Conservation (phyloP, 2,888 invertebrate species). For the Morpho deidamia region DNA sequence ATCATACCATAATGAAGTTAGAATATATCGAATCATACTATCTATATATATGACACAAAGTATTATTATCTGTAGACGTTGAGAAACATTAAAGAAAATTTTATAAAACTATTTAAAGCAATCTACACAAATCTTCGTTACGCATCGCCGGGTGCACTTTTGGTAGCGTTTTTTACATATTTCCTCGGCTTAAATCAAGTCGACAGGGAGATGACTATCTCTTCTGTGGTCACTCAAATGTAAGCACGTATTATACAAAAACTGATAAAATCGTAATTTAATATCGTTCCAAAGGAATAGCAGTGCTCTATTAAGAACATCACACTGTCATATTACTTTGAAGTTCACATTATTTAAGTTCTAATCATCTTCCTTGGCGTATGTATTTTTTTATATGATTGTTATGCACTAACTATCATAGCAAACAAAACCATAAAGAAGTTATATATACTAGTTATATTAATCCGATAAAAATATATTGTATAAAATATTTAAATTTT, state of each 20-base stretch:
- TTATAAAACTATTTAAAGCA: not conserved
- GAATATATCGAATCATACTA: no score
- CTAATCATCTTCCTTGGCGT: no score
- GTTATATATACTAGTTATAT: no score
- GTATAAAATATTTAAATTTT: no score
- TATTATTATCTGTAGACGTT: no score
- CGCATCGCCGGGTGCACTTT: constrained; percentile 21
- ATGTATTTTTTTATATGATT: no score
- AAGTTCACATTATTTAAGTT: no score
- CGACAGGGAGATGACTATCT: constrained; percentile 21
- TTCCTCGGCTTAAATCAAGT: constrained; percentile 19
- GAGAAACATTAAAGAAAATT: not conserved
- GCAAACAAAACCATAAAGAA: no score
- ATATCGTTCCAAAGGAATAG: constrained; percentile 6
- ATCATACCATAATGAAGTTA: no score
- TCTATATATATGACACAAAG: no score
- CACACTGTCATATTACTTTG: not conserved
- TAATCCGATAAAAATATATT: no score
- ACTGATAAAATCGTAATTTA: constrained; percentile 21
- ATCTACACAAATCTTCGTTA: constrained; percentile 11
- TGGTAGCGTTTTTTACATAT: constrained; percentile 17
- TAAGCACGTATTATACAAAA: constrained; percentile 22
- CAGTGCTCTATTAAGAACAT: not conserved
- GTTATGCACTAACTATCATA: no score
- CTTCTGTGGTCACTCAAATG: constrained; percentile 18